These are phyloP conservation scores for Melanotaenia duboulayi DNA, from an alignment of 2,113 vertebrate species.

Conservation along the genomic window DNA sequence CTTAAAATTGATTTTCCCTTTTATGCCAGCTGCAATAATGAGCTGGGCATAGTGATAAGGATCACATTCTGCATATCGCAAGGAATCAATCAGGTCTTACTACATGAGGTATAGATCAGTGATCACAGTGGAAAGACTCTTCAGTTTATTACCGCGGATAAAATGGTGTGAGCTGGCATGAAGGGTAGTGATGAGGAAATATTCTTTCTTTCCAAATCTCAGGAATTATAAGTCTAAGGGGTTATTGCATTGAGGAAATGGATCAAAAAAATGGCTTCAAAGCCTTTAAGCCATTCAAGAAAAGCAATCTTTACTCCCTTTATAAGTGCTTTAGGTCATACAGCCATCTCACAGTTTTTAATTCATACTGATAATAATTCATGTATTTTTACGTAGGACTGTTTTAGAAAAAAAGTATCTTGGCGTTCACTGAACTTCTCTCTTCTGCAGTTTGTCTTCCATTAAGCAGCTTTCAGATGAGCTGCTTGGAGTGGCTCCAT, in stretches of 20 bases:
- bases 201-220: slow-evolving; percentile 27
- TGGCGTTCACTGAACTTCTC: slow-evolving; percentile 22
- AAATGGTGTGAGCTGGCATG: slow-evolving; percentile 34
- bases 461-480: slow-evolving; percentile 59
- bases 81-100: slow-evolving; percentile 68
- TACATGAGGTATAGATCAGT: slow-evolving; percentile 63
- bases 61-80: slow-evolving; percentile 69
- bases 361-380: background rate
- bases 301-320: background rate
- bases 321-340: background rate
- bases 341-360: background rate
- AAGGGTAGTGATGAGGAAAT: slow-evolving; percentile 35
- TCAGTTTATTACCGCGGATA: slow-evolving; percentile 46
- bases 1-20: slow-evolving; percentile 75
- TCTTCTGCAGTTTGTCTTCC: slow-evolving; percentile 59
- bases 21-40: slow-evolving; percentile 67
- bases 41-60: slow-evolving; percentile 61
- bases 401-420: background rate
- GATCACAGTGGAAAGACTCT: slow-evolving; percentile 54
- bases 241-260: slow-evolving; percentile 23
- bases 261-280: background rate
- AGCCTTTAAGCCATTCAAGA: background rate
- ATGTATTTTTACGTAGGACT: background rate
- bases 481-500: slow-evolving; percentile 32
- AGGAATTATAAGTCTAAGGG: slow-evolving; percentile 24